Evolutionary conservation across 2,113 vertebrate species (phyloP).

Genomic region (Mobula birostris): DNA sequence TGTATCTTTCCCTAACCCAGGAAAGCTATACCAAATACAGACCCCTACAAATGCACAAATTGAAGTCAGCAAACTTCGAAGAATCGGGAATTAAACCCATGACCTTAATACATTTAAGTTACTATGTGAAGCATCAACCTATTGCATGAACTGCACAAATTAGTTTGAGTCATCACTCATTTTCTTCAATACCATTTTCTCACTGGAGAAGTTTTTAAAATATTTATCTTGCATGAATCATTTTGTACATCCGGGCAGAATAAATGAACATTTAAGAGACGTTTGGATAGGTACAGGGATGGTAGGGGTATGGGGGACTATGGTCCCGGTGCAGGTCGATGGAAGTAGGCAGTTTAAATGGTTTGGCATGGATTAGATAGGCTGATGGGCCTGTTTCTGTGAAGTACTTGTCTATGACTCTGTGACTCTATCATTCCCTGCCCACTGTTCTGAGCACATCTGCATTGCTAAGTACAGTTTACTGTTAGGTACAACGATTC

Average conservation of each 20-base stretch:
- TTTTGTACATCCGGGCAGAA: background rate
- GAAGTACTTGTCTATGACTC: no score
- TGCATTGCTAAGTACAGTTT: background rate
- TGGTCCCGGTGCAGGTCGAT: no score
- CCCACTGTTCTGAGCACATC: background rate
- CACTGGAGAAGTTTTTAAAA: background rate
- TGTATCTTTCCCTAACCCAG: background rate
- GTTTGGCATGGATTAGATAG: no score
- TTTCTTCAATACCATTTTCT: background rate
- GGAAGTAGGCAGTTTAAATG: no score
- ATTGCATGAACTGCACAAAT: background rate
- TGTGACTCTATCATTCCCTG: background rate
- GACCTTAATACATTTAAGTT: background rate
- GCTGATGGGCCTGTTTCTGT: no score
- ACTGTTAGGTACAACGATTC: background rate
- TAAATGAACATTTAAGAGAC: background rate
- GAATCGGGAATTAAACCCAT: background rate
- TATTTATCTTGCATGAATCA: background rate
- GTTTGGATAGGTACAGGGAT: no score
- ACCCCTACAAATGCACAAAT: background rate
- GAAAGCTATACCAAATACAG: background rate
- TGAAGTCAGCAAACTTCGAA: background rate
- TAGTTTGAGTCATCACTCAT: background rate
- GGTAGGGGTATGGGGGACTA: no score
- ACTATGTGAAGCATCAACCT: background rate